Evolutionary conservation across 2,113 vertebrate genomes (phyloP).

Genomic region (Odocoileus virginianus): DNA sequence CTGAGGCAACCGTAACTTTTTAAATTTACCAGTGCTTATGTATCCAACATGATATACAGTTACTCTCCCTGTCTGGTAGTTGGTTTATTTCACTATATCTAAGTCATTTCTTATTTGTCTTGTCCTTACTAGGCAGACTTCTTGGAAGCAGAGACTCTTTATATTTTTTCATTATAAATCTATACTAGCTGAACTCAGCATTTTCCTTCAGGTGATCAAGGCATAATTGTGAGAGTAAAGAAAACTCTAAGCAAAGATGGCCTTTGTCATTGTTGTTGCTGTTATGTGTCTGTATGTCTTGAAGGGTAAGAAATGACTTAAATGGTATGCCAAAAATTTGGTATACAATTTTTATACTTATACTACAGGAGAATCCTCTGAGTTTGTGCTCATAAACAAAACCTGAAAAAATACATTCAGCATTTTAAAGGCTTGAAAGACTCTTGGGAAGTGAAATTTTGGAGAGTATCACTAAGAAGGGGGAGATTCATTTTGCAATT

Average conservation of each 20-base stretch:
- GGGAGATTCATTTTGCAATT: background rate
- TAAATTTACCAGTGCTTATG: background rate
- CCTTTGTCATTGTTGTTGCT: background rate
- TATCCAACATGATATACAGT: background rate
- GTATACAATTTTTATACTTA: background rate
- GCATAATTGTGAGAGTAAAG: background rate
- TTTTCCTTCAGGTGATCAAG: background rate
- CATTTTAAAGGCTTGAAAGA: background rate
- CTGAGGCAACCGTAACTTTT: background rate
- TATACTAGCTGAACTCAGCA: background rate
- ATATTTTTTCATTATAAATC: background rate
- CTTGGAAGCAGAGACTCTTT: background rate
- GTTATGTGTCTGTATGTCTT: background rate
- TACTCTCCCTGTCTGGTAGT: background rate
- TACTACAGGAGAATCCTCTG: background rate
- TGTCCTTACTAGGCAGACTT: background rate
- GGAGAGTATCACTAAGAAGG: background rate
- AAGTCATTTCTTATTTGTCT: background rate
- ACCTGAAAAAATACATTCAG: background rate
- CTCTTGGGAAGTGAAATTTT: background rate
- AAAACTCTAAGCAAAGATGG: background rate
- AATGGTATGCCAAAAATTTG: background rate
- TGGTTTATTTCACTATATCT: background rate
- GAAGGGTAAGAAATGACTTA: background rate
- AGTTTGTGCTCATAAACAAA: background rate